These are phyloP conservation scores for Callospermophilus lateralis DNA, from an alignment of 2,113 vertebrate genomes.

Conservation along the genomic window DNA sequence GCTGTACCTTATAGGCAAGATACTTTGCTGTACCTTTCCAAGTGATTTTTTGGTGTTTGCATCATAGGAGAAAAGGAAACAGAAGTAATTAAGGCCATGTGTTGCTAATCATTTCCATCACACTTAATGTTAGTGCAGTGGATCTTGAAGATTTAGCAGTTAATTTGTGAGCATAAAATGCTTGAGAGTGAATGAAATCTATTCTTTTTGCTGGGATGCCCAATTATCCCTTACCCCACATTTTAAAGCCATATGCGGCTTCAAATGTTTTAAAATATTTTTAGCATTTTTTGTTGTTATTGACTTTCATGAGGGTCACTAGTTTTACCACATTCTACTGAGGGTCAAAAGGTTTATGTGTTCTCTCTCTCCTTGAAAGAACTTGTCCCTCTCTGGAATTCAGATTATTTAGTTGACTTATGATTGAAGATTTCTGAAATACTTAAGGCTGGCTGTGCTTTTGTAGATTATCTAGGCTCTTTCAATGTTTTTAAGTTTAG, in stretches of 20 bases:
- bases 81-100: not conserved
- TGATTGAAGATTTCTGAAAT: not conserved
- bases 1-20: not conserved
- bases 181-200: not conserved
- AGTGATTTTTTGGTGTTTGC: not conserved
- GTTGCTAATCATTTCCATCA: not conserved
- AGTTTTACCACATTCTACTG: not conserved
- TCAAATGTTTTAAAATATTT: not conserved
- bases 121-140: not conserved
- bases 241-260: not conserved
- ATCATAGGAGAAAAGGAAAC: not conserved
- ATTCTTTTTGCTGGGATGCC: not conserved
- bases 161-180: not conserved
- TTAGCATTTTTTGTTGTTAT: not conserved
- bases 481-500: not conserved
- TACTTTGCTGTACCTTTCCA: not conserved
- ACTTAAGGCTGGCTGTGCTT: not conserved
- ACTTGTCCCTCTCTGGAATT: not conserved
- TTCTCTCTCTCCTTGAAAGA: not conserved
- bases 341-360: not conserved
- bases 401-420: not conserved
- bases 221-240: not conserved
- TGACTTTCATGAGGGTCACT: not conserved
- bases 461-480: not conserved
- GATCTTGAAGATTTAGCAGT: not conserved